phyloP scores from a whole-genome alignment of 2,888 invertebrate species.

The Pammene fasciana region DNA sequence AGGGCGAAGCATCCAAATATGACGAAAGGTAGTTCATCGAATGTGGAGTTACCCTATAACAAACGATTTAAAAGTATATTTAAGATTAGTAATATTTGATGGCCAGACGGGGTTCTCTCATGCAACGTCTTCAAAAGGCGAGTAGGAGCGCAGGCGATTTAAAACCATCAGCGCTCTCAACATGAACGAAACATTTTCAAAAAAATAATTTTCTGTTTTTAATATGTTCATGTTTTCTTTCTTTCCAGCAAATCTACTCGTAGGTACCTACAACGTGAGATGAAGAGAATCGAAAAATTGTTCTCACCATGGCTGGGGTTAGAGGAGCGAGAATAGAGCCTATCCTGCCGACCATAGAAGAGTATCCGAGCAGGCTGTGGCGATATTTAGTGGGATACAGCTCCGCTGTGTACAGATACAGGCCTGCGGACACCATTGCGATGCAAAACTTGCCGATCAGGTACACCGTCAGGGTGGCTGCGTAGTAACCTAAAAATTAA shows the following conservation, averaged over 20 bases:
- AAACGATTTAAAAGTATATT: not conserved
- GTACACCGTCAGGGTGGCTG: conserved; percentile 73
- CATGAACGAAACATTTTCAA: too few species aligned
- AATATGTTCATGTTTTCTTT: too few species aligned
- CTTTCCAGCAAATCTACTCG: too few species aligned
- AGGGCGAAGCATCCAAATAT: conserved; percentile 73
- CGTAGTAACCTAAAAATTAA: conserved; percentile 28
- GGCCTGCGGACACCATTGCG: conserved; percentile 80
- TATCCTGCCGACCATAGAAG: conserved; percentile 84
- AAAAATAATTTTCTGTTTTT: too few species aligned
- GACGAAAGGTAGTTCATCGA: conserved; percentile 62
- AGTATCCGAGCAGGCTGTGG: conserved; percentile 83
- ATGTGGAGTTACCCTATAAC: conserved; percentile 22
- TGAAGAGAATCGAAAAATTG: not conserved
- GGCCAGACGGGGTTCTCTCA: too few species aligned
- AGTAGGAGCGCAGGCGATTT: too few species aligned
- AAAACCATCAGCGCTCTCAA: too few species aligned
- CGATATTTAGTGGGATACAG: conserved; percentile 85
- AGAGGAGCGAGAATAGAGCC: conserved; percentile 85
- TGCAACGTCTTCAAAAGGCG: too few species aligned
- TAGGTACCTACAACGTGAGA: not conserved
- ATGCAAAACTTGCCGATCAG: conserved; percentile 84
- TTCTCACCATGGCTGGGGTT: conserved; percentile 83
- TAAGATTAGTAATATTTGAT: too few species aligned
- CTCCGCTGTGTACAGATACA: conserved; percentile 85